A percentile compares a stretch with the other conserved stretches of the same genome.
Evolutionary conservation across 2,797 vertebrate species (phyloP).

Genomic region (Limnodromus scolopaceus): DNA sequence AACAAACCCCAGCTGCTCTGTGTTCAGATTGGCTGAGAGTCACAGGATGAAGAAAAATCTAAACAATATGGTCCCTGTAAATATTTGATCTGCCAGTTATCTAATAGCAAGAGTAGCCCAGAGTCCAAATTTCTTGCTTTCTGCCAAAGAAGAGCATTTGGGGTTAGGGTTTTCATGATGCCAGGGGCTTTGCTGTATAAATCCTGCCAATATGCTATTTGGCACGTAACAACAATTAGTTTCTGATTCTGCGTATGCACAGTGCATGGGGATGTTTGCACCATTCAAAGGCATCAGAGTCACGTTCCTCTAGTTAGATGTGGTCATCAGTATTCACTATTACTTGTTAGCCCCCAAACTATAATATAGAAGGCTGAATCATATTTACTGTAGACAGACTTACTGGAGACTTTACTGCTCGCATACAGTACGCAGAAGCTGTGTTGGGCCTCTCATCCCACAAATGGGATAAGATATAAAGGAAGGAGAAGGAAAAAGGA

Average conservation of each 20-base stretch:
- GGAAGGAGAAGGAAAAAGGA: neutral
- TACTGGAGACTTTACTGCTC: neutral
- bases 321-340: neutral
- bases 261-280: neutral
- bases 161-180: slow-evolving; percentile 55
- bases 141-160: slow-evolving; percentile 59
- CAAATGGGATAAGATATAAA: neutral
- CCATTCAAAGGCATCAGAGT: slow-evolving; percentile 1
- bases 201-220: slow-evolving; percentile 57
- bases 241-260: neutral
- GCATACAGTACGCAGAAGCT: fast-evolving
- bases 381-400: neutral
- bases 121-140: slow-evolving; percentile 46
- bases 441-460: neutral
- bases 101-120: slow-evolving; percentile 53
- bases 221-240: slow-evolving; percentile 46
- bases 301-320: neutral
- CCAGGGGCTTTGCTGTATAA: slow-evolving; percentile 52
- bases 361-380: neutral
- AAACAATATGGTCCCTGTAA: slow-evolving; percentile 73
- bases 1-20: slow-evolving; percentile 61
- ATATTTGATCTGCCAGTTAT: slow-evolving; percentile 73
- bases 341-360: neutral
- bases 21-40: slow-evolving; percentile 53
- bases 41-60: slow-evolving; percentile 63